A percentile compares a stretch with the other conserved stretches of the same genome.
Evolutionary conservation across 2,797 vertebrate species (phyloP).

Genomic region (Cyprinodon diabolis): DNA sequence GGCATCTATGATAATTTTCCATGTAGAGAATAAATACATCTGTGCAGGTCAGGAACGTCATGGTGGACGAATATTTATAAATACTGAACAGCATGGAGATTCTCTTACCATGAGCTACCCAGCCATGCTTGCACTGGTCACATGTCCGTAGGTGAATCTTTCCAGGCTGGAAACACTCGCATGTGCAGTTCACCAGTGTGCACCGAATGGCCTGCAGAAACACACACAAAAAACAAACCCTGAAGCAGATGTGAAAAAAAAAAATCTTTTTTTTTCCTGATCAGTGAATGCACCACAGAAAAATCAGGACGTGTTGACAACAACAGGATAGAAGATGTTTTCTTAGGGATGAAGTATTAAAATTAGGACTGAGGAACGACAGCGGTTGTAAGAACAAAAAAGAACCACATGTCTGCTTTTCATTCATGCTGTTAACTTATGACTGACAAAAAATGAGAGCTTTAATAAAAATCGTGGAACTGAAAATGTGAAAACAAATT

Average conservation of each 20-base stretch:
- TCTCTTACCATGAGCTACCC: constrained; percentile 95
- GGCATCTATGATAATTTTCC: constrained; percentile 5
- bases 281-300: background rate
- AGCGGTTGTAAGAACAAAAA: background rate
- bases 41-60: background rate
- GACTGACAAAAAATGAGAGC: background rate
- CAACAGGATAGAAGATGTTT: background rate
- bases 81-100: background rate
- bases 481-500: too few relatives aligned
- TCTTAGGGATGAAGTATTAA: background rate
- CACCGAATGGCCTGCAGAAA: constrained; percentile 94
- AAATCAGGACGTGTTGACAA: background rate
- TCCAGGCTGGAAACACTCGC: constrained; percentile 98
- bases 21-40: background rate
- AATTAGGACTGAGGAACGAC: background rate
- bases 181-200: constrained; percentile 99
- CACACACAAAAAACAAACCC: constrained; percentile 10
- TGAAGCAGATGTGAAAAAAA: background rate
- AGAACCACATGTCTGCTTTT: background rate
- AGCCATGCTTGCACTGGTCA: constrained; percentile 99
- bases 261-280: background rate
- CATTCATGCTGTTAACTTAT: background rate
- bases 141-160: constrained; percentile 99
- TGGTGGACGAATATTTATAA: background rate
- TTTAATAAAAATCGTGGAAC: background rate